These are phyloP conservation scores for Aphaenogaster rudis DNA, from an alignment of 1,140 invertebrate genomes.

Conservation along the genomic window DNA sequence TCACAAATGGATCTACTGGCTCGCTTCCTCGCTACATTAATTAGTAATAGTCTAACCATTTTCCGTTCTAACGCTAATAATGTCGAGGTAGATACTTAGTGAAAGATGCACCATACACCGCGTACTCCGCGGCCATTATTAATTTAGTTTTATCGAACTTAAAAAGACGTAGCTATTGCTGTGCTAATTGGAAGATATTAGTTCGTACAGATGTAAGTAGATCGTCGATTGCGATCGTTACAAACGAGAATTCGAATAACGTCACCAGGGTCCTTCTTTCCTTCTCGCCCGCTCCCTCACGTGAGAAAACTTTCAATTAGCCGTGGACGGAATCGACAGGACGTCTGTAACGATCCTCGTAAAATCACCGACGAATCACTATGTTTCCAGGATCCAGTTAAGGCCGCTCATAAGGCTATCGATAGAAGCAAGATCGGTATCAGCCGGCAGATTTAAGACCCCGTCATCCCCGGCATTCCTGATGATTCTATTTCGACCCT, in stretches of 20 bases:
- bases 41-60: constrained; percentile 37
- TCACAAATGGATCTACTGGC: constrained; percentile 46
- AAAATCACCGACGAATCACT: constrained; percentile 79
- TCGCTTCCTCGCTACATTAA: constrained; percentile 43
- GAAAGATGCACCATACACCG: constrained; percentile 44
- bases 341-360: constrained; percentile 80
- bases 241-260: constrained; percentile 29
- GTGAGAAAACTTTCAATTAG: constrained; percentile 86
- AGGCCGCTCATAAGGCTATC: constrained; percentile 67
- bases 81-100: constrained; percentile 32
- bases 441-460: constrained; percentile 72
- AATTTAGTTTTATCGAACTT: constrained; percentile 66
- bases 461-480: constrained; percentile 66
- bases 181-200: constrained; percentile 74
- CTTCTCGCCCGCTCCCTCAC: constrained; percentile 55
- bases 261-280: constrained; percentile 47
- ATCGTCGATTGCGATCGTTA: constrained; percentile 51
- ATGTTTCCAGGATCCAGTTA: constrained; percentile 80
- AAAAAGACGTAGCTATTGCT: constrained; percentile 14
- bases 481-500: constrained; percentile 73
- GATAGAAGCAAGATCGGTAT: constrained; percentile 73
- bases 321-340: constrained; percentile 81
- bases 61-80: constrained; percentile 52
- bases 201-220: constrained; percentile 24
- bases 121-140: constrained; percentile 12